These are phyloP conservation scores for Chaenocephalus aceratus DNA, from an alignment of 2,113 vertebrate genomes.

Conservation along the genomic window DNA sequence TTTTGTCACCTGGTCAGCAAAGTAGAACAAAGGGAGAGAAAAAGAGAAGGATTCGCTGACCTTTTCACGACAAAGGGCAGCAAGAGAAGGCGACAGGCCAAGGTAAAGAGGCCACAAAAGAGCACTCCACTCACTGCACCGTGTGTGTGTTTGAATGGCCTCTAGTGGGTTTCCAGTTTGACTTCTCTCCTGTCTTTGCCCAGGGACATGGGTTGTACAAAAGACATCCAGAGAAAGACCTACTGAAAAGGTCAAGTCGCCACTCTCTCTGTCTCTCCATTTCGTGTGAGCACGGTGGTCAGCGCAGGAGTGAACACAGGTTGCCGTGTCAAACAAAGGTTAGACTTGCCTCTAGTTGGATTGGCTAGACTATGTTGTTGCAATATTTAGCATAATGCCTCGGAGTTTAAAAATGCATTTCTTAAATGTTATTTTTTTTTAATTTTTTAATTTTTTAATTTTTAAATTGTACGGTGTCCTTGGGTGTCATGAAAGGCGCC, in stretches of 20 bases:
- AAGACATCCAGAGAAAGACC: conserved; percentile 43
- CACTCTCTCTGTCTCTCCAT: conserved; percentile 40
- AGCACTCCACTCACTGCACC: conserved; percentile 28
- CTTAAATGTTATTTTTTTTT: too few species aligned
- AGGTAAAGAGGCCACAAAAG: conserved; percentile 63
- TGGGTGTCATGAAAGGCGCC: too few species aligned
- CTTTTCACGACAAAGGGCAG: conserved; percentile 82
- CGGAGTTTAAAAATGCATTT: background rate
- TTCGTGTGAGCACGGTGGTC: conserved; percentile 42
- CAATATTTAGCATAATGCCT: background rate
- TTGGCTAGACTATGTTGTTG: background rate
- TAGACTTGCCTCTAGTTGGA: background rate
- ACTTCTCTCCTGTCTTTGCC: conserved; percentile 55
- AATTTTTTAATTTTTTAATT: too few species aligned
- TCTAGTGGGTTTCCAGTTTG: conserved; percentile 56
- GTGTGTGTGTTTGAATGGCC: conserved; percentile 33
- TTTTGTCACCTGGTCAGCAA: conserved; percentile 54
- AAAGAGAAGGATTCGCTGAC: conserved; percentile 62
- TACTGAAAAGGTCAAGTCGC: conserved; percentile 71
- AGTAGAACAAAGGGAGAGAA: conserved; percentile 31
- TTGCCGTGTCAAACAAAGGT: conserved; percentile 13
- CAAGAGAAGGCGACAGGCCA: conserved; percentile 72
- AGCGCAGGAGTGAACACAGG: conserved; percentile 38
- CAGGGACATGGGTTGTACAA: conserved; percentile 52
- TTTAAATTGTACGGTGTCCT: too few species aligned